phyloP scores from a whole-genome alignment of 2,888 invertebrate genomes.

The Temnothorax rugatulus region DNA sequence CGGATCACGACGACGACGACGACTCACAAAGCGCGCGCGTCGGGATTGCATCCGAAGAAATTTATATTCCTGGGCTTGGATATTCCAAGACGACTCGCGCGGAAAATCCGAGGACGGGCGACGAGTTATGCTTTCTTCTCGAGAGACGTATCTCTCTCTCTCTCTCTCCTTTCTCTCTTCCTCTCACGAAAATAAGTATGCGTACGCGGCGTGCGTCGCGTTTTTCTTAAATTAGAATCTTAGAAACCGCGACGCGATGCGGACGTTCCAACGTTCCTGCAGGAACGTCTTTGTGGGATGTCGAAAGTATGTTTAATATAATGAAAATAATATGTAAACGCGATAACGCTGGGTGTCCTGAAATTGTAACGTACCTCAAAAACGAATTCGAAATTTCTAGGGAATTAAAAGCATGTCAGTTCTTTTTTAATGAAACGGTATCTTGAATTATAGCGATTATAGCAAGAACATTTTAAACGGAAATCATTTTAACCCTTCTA shows the following conservation, averaged over 20 bases:
- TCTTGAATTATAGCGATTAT: neutral
- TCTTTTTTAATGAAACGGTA: neutral
- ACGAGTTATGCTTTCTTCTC: constrained; percentile 37
- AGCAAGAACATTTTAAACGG: neutral
- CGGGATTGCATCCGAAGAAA: constrained; percentile 38
- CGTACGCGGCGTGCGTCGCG: constrained; percentile 33
- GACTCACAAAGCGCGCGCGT: constrained; percentile 34
- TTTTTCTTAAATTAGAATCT: constrained; percentile 54
- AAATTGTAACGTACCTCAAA: neutral
- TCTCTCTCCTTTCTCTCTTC: neutral
- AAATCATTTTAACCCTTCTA: neutral
- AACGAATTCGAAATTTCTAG: neutral
- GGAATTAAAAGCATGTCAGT: neutral
- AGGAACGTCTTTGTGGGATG: constrained; percentile 8
- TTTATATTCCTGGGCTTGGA: constrained; percentile 43
- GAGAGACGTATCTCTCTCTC: constrained; percentile 12
- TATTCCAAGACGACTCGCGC: constrained; percentile 48
- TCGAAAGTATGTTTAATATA: constrained; percentile 32
- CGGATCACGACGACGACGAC: constrained; percentile 11
- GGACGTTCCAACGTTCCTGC: neutral
- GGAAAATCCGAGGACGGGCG: constrained; percentile 37
- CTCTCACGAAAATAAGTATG: constrained; percentile 18
- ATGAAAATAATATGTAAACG: constrained; percentile 6
- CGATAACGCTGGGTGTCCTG: neutral
- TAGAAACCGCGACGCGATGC: constrained; percentile 20